A percentile compares a stretch with the other conserved stretches of the same genome.
Evolutionary conservation across 2,888 invertebrate species (phyloP).

Genomic region (Craniophora ligustri): DNA sequence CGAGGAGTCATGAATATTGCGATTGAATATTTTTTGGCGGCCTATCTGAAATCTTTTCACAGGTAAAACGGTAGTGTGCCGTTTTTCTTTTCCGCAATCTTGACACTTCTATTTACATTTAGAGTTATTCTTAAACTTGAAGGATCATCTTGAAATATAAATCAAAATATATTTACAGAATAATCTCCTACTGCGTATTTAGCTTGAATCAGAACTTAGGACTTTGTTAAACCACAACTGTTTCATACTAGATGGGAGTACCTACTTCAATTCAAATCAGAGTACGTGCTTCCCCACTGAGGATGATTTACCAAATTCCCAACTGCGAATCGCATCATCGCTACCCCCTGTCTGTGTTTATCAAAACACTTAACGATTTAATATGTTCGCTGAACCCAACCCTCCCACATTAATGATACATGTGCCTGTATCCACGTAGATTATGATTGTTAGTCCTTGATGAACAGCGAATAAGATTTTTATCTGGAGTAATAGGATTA

Average conservation of each 20-base stretch:
- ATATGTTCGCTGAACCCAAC: slow-evolving; percentile 82
- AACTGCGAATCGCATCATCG: slow-evolving; percentile 79
- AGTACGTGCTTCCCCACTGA: slow-evolving; percentile 71
- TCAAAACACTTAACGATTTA: slow-evolving; percentile 88
- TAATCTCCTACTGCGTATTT: too few relatives aligned
- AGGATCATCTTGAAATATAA: not conserved
- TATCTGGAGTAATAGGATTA: slow-evolving; percentile 55
- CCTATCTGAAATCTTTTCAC: slow-evolving; percentile 50
- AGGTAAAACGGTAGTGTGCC: slow-evolving; percentile 43
- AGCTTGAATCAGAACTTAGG: slow-evolving; percentile 30
- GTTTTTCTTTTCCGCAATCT: slow-evolving; percentile 35
- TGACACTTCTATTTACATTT: slow-evolving; percentile 22
- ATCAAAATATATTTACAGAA: slow-evolving; percentile 1
- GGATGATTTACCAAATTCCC: slow-evolving; percentile 82
- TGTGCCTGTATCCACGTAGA: slow-evolving; percentile 69
- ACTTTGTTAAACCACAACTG: slow-evolving; percentile 10
- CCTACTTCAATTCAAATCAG: slow-evolving; percentile 59
- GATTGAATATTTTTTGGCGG: slow-evolving; percentile 61
- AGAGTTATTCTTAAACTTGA: slow-evolving; percentile 6
- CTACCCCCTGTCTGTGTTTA: slow-evolving; percentile 84
- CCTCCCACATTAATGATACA: slow-evolving; percentile 70
- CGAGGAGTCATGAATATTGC: slow-evolving; percentile 65
- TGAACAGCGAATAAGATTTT: slow-evolving; percentile 53
- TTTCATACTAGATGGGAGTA: slow-evolving; percentile 48
- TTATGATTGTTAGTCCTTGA: slow-evolving; percentile 62